phyloP scores from a whole-genome alignment of 2,113 vertebrate genomes.

The Ondatra zibethicus region DNA sequence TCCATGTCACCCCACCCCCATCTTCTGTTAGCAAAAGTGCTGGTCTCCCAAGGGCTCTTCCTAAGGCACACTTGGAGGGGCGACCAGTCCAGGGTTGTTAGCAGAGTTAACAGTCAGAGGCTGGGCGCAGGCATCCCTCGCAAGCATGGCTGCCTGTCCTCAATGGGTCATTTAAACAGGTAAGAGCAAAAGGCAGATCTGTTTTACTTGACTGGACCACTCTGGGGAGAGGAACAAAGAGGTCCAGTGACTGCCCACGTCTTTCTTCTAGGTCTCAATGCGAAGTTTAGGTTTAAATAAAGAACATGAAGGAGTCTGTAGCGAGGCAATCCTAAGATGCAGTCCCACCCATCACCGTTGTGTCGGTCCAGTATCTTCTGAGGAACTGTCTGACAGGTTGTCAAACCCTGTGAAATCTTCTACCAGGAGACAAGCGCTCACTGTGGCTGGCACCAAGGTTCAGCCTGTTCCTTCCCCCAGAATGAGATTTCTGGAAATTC shows the following conservation, averaged over 20 bases:
- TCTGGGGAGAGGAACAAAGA: not conserved
- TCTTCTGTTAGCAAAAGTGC: not conserved
- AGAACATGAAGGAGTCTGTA: not conserved
- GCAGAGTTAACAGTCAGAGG: not conserved
- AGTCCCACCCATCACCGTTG: not conserved
- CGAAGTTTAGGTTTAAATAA: not conserved
- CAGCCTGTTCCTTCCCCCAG: not conserved
- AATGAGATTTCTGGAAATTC: not conserved
- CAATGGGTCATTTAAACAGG: not conserved
- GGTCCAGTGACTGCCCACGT: not conserved
- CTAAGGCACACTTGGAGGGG: not conserved
- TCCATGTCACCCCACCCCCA: not conserved
- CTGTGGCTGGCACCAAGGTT: not conserved
- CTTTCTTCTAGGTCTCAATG: not conserved
- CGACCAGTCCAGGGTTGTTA: not conserved
- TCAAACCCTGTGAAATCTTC: not conserved
- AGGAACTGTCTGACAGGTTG: not conserved
- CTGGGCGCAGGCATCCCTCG: not conserved
- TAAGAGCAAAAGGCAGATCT: not conserved
- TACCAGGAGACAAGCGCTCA: not conserved
- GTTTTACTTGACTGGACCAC: not conserved
- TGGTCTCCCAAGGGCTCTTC: not conserved
- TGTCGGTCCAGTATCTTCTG: not conserved
- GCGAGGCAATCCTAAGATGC: not conserved
- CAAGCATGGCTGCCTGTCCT: not conserved